Percentiles rank a stretch among this genome's conserved stretches.
phyloP scores from a whole-genome alignment of 2,113 vertebrate genomes.

The Anseranas semipalmata region DNA sequence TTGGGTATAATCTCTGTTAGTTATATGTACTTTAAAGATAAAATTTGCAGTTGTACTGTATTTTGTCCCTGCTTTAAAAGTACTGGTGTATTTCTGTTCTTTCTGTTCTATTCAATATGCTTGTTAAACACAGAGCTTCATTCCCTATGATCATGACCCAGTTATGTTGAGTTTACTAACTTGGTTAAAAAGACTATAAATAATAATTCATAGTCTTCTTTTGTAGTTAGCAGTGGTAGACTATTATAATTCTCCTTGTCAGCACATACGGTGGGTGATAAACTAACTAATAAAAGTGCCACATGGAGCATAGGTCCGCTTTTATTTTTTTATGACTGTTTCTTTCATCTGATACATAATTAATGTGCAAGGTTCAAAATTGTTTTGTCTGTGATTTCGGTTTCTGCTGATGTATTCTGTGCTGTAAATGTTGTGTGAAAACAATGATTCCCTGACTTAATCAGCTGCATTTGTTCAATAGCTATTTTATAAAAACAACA shows the following conservation, averaged over 20 bases:
- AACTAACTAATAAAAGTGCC: constrained; percentile 74
- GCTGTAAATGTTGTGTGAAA: not conserved
- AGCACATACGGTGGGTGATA: constrained; percentile 68
- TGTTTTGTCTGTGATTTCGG: constrained; percentile 17
- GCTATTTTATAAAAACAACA: not conserved
- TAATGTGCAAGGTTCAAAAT: constrained; percentile 51
- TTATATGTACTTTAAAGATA: not conserved
- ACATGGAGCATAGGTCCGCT: constrained; percentile 53
- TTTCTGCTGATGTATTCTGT: not conserved
- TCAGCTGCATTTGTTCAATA: not conserved
- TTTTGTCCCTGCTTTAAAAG: not conserved
- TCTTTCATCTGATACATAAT: constrained; percentile 68
- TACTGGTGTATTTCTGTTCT: not conserved
- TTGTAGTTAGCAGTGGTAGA: constrained; percentile 46
- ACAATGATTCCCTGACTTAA: not conserved
- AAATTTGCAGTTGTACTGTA: not conserved
- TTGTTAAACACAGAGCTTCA: not conserved
- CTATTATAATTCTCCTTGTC: constrained; percentile 70
- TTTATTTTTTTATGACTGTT: constrained; percentile 64
- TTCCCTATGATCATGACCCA: not conserved
- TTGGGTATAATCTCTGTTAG: not conserved
- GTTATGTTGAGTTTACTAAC: constrained; percentile 54
- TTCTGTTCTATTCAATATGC: not conserved
- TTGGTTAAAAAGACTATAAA: constrained; percentile 72
- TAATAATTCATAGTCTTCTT: constrained; percentile 63